A percentile compares a stretch with the other conserved stretches of the same genome.
These are phyloP conservation scores for Cylloceria caligata DNA, from an alignment of 2,888 invertebrate species.

Conservation along the genomic window DNA sequence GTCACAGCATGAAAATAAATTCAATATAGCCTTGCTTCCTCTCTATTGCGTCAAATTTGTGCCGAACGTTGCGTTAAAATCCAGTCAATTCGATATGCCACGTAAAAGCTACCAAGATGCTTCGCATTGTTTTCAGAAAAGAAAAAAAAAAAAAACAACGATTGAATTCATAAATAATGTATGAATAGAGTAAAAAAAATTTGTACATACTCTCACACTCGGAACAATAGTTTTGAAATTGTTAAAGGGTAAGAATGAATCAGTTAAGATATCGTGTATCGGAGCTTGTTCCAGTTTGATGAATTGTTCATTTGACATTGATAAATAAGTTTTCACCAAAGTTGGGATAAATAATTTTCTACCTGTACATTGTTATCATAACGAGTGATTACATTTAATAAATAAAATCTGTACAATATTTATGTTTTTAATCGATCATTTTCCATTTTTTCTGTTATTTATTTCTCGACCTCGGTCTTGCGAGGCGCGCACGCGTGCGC, in stretches of 20 bases:
- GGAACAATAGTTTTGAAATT: neutral
- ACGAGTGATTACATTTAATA: too few relatives aligned
- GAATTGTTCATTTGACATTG: too few relatives aligned
- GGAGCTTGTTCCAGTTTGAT: too few relatives aligned
- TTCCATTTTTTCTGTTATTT: neutral
- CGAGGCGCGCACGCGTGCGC: too few relatives aligned
- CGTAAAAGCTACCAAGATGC: slow-evolving; percentile 41
- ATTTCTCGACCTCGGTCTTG: slow-evolving; percentile 5
- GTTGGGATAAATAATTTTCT: slow-evolving; percentile 25
- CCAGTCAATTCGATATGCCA: neutral
- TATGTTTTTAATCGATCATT: slow-evolving; percentile 5
- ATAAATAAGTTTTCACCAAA: too few relatives aligned
- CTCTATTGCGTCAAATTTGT: neutral
- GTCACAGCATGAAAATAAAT: slow-evolving; percentile 43
- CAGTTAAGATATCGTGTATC: too few relatives aligned
- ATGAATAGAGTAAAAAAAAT: neutral
- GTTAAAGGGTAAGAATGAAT: slow-evolving; percentile 51
- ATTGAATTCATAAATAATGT: neutral
- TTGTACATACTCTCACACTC: neutral
- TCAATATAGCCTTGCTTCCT: neutral
- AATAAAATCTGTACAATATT: too few relatives aligned
- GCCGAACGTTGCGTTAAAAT: neutral
- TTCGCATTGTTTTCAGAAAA: neutral
- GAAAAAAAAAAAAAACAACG: too few relatives aligned
- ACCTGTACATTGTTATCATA: too few relatives aligned